A percentile compares a stretch with the other conserved stretches of the same genome.
Evolutionary conservation across 30 jellyfish, hydroid and myxozoan species (phyloP).

Genomic region (Pseudorhiza aurosa): DNA sequence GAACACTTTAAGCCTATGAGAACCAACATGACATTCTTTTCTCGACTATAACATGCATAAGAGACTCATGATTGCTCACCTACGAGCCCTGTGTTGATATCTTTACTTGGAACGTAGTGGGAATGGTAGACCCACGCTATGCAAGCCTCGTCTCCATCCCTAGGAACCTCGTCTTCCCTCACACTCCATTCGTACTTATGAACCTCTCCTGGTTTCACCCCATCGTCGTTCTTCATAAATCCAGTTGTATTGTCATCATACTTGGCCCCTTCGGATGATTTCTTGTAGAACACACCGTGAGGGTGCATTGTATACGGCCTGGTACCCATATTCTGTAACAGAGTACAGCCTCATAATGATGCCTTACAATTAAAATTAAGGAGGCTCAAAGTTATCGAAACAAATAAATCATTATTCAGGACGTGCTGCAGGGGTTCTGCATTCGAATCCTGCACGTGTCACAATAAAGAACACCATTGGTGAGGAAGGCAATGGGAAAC

Average conservation of each 20-base stretch:
- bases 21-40: no score
- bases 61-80: slow-evolving; percentile 41
- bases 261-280: slow-evolving; percentile 74
- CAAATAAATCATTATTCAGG: no score
- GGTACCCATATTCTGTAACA: slow-evolving; percentile 57
- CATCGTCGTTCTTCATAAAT: slow-evolving; percentile 50
- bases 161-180: slow-evolving; percentile 44
- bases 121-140: slow-evolving; percentile 66
- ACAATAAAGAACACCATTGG: no score
- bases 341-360: background rate
- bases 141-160: slow-evolving; percentile 60
- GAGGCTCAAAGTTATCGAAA: no score
- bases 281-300: slow-evolving; percentile 76
- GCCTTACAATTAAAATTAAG: no score
- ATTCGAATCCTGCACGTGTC: no score
- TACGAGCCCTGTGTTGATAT: slow-evolving; percentile 66
- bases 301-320: slow-evolving; percentile 67
- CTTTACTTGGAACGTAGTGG: slow-evolving; percentile 41
- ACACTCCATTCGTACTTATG: slow-evolving; percentile 56
- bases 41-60: no score
- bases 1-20: no score
- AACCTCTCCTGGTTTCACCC: slow-evolving; percentile 44
- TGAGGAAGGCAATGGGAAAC: no score
- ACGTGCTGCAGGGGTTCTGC: no score
- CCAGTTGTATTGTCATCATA: slow-evolving; percentile 61